Percentiles rank a stretch among this genome's conserved stretches.
phyloP scores from a whole-genome alignment of 2,888 invertebrate species.

The Elegia similella region DNA sequence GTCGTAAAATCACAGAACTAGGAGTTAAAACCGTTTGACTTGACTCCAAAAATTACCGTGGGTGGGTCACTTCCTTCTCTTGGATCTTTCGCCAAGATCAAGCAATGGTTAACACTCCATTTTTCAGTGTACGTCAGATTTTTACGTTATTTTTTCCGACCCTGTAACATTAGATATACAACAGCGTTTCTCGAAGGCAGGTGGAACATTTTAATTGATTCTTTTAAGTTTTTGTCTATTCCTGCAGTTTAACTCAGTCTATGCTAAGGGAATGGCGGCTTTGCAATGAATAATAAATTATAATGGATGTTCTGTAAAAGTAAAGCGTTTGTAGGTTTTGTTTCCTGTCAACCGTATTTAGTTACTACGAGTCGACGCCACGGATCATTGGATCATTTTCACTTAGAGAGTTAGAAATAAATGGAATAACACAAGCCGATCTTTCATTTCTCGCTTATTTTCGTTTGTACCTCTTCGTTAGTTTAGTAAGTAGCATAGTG shows the following conservation, averaged over 20 bases:
- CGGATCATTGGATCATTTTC: conserved; percentile 70
- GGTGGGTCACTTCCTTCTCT: too few species aligned
- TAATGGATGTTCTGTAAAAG: conserved; percentile 59
- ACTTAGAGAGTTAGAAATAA: conserved; percentile 76
- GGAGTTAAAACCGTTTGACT: too few species aligned
- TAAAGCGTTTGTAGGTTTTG: conserved; percentile 43
- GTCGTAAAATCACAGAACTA: too few species aligned
- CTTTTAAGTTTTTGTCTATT: conserved; percentile 32
- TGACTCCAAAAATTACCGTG: too few species aligned
- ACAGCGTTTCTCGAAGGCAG: too few species aligned
- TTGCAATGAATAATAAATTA: conserved; percentile 46
- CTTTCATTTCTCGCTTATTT: conserved; percentile 77
- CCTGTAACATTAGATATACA: too few species aligned
- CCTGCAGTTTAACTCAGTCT: conserved; percentile 1
- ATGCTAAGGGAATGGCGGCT: neutral
- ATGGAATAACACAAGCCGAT: conserved; percentile 77
- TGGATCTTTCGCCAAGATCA: too few species aligned
- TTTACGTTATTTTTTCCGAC: too few species aligned
- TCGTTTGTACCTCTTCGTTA: conserved; percentile 57
- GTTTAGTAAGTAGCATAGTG: conserved; percentile 52
- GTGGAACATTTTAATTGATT: neutral
- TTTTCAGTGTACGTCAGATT: too few species aligned
- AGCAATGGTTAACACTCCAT: too few species aligned
- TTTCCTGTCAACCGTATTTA: conserved; percentile 42
- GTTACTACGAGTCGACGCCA: conserved; percentile 53